Percentiles rank a stretch among this genome's conserved stretches.
Evolutionary conservation across 2,113 vertebrate species (phyloP).

Genomic region (Centrocercus urophasianus): DNA sequence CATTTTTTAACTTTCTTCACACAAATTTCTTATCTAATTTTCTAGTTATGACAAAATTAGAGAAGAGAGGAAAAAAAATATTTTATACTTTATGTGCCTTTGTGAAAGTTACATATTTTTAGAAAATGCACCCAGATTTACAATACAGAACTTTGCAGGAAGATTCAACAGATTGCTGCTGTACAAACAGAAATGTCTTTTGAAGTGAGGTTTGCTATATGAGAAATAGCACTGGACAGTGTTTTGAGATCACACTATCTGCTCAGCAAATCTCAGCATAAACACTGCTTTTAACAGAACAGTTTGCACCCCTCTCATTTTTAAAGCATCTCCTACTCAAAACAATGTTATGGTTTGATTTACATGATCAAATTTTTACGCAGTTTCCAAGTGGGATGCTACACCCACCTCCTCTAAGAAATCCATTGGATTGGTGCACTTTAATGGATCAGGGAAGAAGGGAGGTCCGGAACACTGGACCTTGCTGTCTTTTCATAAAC

Average conservation of each 20-base stretch:
- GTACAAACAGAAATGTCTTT: neutral
- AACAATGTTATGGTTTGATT: neutral
- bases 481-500: neutral
- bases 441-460: neutral
- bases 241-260: neutral
- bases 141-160: neutral
- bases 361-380: neutral
- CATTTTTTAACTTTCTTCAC: neutral
- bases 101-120: neutral
- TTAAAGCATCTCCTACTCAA: neutral
- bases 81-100: neutral
- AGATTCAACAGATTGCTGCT: neutral
- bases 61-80: neutral
- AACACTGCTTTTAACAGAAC: neutral
- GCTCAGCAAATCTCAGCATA: neutral
- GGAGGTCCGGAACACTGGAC: neutral
- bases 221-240: neutral
- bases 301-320: neutral
- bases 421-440: fast-evolving
- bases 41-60: neutral
- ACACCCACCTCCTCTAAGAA: neutral
- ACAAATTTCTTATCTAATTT: neutral
- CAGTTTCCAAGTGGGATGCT: neutral
- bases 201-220: neutral
- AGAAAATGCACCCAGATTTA: neutral